Evolutionary conservation across 1,140 invertebrate species (phyloP).

Genomic region (Sycophila sp.): DNA sequence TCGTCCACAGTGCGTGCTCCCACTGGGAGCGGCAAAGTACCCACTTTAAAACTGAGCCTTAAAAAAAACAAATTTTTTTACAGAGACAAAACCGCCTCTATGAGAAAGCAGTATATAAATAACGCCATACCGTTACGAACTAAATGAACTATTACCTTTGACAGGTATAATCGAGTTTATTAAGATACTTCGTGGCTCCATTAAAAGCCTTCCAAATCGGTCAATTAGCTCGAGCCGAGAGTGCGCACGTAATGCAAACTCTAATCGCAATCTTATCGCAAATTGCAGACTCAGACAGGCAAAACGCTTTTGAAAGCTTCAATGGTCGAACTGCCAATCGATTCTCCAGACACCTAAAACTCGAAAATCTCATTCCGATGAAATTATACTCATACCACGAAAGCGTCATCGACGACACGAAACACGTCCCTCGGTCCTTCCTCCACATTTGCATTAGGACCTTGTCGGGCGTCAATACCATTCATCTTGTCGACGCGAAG

Average conservation of each 20-base stretch:
- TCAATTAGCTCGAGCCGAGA: not conserved
- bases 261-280: constrained; percentile 13
- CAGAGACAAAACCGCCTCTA: too few species aligned
- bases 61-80: too few species aligned
- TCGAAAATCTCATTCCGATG: not conserved
- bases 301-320: not conserved
- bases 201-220: not conserved
- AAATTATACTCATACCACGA: not conserved
- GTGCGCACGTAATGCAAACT: not conserved
- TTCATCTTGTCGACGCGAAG: not conserved
- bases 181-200: not conserved
- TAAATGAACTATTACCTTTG: not conserved
- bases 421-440: not conserved
- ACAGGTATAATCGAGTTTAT: not conserved
- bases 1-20: too few species aligned
- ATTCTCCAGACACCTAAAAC: not conserved
- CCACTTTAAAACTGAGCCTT: too few species aligned
- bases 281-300: not conserved
- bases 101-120: too few species aligned
- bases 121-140: too few species aligned
- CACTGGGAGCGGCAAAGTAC: too few species aligned
- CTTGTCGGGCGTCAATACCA: not conserved
- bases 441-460: not conserved
- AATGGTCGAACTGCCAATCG: not conserved
- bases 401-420: not conserved